Percentiles rank a stretch among this genome's conserved stretches.
These are phyloP conservation scores for Lasiurus cinereus DNA, from an alignment of 2,113 vertebrate genomes.

Conservation along the genomic window DNA sequence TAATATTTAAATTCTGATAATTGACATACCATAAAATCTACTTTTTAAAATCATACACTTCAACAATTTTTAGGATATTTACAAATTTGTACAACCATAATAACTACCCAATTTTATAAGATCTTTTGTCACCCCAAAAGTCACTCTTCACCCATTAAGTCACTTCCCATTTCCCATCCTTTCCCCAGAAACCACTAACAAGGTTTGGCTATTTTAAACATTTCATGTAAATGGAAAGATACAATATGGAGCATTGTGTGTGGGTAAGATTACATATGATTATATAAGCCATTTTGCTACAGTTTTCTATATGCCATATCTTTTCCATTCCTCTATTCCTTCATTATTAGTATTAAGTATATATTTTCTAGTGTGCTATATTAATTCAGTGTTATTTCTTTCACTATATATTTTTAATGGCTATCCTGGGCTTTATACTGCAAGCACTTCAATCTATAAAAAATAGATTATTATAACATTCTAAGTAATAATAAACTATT, in stretches of 20 bases:
- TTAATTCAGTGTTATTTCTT: slow-evolving; percentile 6
- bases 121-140: background rate
- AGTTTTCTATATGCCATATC: background rate
- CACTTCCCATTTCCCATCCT: background rate
- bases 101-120: background rate
- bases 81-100: background rate
- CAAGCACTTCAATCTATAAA: no score
- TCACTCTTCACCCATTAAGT: background rate
- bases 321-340: background rate
- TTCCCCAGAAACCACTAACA: background rate
- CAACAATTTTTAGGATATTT: background rate
- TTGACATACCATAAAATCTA: background rate
- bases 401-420: background rate
- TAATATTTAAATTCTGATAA: slow-evolving; percentile 21
- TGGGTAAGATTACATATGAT: background rate
- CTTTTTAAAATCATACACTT: background rate
- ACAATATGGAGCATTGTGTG: background rate
- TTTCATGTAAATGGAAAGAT: background rate
- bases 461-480: background rate
- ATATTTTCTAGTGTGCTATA: background rate
- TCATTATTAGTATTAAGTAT: background rate
- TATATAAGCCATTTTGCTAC: background rate
- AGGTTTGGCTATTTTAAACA: background rate
- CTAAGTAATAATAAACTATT: background rate
- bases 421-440: background rate